Evolutionary conservation across 2,113 vertebrate genomes (phyloP), one percentile per base, ranked within the genome.

Genomic region (Halcyon malimbica): DNA sequence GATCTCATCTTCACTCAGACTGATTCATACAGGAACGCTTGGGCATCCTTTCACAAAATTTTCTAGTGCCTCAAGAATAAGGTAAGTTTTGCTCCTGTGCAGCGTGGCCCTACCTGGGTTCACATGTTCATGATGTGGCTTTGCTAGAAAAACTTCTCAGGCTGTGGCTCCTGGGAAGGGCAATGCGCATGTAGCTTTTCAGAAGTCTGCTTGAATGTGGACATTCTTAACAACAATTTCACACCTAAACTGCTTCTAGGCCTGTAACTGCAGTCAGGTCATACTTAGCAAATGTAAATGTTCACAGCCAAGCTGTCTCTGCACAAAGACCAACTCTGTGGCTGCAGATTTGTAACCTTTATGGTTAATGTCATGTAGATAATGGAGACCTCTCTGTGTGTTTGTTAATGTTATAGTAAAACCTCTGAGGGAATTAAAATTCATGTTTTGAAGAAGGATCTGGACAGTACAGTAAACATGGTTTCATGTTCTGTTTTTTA

Each of bases 201-300:
- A 39, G 53, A 80, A 69, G 16, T 51, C 63, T 53, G 8, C 18
- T 69, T 57, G 5, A 16, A 11, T 53, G 33, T 3, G 1, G 10
- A 10, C 16, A 74, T 73, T 44, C 21, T 60, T 65, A 62, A 35
- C 29, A 77, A 37, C 16, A 7, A 7, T 77, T 87, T 83, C 41
- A 63, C 28, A 84, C 46, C 41, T 35, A 7, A 81, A n/a, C 51
- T 62, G 16, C 64, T 53, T 53, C 50, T 28, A 57, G 53, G 11
- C 54, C 59, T 48, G 25, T 70, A 65, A 64, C 68, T 89, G 19
- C 10, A 53, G 16, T 69, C 59, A 14, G 18, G 4, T 26, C 8
- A 7, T 9, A 20, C 0, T 0, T 42, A 85, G 21, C 33, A 16
- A 23, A 87, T 56, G n/a, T 2, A 16, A 15, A 6, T 7, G 8